phyloP scores from a whole-genome alignment of 2,113 vertebrate species.

The Pyxicephalus adspersus region DNA sequence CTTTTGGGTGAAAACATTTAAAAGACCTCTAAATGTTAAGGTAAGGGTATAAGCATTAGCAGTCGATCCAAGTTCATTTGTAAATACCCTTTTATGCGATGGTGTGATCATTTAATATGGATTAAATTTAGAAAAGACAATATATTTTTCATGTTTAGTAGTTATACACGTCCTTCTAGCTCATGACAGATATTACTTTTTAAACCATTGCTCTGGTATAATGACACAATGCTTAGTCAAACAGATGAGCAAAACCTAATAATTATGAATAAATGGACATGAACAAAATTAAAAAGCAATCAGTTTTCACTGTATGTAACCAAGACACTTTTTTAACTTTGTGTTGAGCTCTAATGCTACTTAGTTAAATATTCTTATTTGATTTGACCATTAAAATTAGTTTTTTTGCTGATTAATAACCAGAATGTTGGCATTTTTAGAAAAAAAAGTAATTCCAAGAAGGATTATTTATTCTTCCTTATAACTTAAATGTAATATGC shows the following conservation, averaged over 20 bases:
- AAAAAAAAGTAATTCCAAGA: neutral
- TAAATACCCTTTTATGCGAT: no score
- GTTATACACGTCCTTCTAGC: no score
- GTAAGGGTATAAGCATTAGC: no score
- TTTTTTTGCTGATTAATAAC: neutral
- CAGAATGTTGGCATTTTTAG: neutral
- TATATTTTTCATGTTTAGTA: no score
- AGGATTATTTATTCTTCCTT: neutral
- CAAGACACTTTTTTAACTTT: neutral
- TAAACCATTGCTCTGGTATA: neutral
- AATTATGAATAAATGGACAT: neutral
- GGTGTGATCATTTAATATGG: no score
- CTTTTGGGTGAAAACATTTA: no score
- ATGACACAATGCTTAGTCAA: neutral
- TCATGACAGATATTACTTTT: neutral
- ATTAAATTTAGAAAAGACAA: no score
- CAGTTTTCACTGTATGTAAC: neutral
- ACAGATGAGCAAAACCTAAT: constrained; percentile 7
- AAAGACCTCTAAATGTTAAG: no score
- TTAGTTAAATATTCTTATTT: constrained; percentile 4
- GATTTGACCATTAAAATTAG: neutral
- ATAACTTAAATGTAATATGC: neutral
- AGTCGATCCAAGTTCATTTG: no score
- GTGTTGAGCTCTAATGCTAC: neutral
- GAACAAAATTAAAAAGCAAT: constrained; percentile 21